Evolutionary conservation across 1,140 invertebrate species (phyloP), one percentile per base, ranked within the genome.

Genomic region (Drosophila subpulchrella): DNA sequence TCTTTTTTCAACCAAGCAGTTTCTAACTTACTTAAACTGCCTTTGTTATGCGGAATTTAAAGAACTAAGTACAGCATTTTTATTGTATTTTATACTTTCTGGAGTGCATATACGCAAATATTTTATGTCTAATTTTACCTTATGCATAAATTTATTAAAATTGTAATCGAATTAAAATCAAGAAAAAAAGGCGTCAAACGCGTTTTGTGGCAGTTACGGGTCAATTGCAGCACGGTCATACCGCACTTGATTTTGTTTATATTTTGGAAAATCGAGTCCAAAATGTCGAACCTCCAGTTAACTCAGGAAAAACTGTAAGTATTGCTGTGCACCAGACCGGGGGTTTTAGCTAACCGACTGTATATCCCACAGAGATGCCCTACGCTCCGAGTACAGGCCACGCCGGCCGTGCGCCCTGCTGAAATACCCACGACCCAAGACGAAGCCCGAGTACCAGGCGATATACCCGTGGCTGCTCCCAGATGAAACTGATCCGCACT

Each of bases 271-370:
- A 58, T 11, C 30, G 15, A 24, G 10, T 1, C 27, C 47, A 61
- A 80, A 80, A 88, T 88, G 84, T 75, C 84, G 8, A 89, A 89
- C 55, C 67, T 85, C 17, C 77, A 81, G 48, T 47, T 89, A 51
- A 89, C 84, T 44, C 85, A 85, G 41, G 84, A 89, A 84, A 89
- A 81, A 81, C 84, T 90, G 84, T 89, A 53, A 89, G 84, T 89
- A n/a, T 10, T 42, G 8, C 2, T 3, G 17, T 3, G 10, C 3
- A 10, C 8, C 30, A 47, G 6, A 12, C 3, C 7, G 2, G 6
- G 2, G 1, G 20, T 15, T 24, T 11, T 24, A 4, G 0, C 17
- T 15, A 5, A 42, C n/a, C 6, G 0, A 7, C 13, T 5, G 0
- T 13, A 41, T 7, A 17, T 41, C 15, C 10, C 12, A 3, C 7